phyloP scores from a whole-genome alignment of 2,113 vertebrate genomes.

The Cottus gobio region DNA sequence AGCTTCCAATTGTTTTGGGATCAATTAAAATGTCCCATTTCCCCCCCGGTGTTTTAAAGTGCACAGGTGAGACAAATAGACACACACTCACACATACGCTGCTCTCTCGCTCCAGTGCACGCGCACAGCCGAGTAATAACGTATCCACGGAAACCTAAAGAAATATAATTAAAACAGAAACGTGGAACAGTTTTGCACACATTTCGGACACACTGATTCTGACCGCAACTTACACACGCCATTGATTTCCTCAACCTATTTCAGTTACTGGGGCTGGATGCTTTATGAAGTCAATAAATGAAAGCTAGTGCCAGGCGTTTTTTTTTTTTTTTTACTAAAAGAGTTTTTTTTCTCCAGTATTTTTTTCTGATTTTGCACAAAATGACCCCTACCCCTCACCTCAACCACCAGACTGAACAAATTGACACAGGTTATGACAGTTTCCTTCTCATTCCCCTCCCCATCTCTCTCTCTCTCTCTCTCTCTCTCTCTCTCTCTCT shows the following conservation, averaged over 20 bases:
- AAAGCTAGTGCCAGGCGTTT: not conserved
- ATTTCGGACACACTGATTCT: not conserved
- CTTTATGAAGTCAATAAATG: conserved; percentile 32
- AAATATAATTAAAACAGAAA: conserved; percentile 32
- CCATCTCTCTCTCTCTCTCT: not conserved
- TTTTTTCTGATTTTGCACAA: conserved; percentile 21
- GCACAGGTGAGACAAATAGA: conserved; percentile 32
- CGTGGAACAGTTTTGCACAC: conserved; percentile 10
- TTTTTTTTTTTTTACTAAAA: not conserved
- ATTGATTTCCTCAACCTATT: conserved; percentile 39
- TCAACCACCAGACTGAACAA: not conserved
- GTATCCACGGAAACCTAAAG: conserved; percentile 1
- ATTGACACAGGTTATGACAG: conserved; percentile 6
- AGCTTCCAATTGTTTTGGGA: conserved; percentile 32
- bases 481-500: not conserved
- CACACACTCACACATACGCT: not conserved
- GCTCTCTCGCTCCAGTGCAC: conserved; percentile 1
- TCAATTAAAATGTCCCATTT: conserved; percentile 53
- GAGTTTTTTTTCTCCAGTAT: not conserved
- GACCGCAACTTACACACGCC: not conserved
- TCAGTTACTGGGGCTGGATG: conserved; percentile 4
- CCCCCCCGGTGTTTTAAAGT: conserved; percentile 13
- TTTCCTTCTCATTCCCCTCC: conserved; percentile 14
- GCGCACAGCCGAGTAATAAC: not conserved
- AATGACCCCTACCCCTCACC: not conserved